Evolutionary conservation across 2,113 vertebrate species (phyloP).

Genomic region (Philantomba maxwellii): DNA sequence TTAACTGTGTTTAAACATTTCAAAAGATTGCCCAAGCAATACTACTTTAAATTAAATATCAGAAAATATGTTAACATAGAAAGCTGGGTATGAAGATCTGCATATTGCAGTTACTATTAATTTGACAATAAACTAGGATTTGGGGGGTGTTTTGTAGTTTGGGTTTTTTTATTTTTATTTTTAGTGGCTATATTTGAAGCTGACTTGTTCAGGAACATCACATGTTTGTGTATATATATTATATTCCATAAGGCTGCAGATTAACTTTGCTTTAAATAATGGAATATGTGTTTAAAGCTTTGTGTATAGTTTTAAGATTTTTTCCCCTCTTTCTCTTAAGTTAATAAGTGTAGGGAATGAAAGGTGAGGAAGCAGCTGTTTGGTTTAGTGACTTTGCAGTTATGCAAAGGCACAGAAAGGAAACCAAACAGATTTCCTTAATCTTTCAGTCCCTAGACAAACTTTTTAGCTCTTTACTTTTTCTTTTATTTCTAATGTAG

Average conservation of each 20-base stretch:
- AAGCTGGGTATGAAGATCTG: constrained; percentile 75
- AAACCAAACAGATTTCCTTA: constrained; percentile 91
- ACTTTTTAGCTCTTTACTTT: constrained; percentile 82
- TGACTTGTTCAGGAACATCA: constrained; percentile 78
- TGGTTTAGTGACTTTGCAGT: constrained; percentile 90
- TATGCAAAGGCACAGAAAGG: constrained; percentile 85
- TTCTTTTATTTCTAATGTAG: constrained; percentile 85
- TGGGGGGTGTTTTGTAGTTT: constrained; percentile 53
- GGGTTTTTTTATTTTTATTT: constrained; percentile 67
- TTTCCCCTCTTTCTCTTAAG: constrained; percentile 82
- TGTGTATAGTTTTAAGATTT: constrained; percentile 89
- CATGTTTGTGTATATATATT: constrained; percentile 80
- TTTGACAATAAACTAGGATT: constrained; percentile 71
- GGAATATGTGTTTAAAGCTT: constrained; percentile 89
- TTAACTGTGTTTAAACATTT: constrained; percentile 84
- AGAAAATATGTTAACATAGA: constrained; percentile 76
- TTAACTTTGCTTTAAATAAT: constrained; percentile 91
- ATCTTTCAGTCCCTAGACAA: constrained; percentile 92
- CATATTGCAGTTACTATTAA: constrained; percentile 78
- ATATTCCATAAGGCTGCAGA: constrained; percentile 99
- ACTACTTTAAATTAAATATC: constrained; percentile 78
- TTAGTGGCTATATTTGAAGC: constrained; percentile 77
- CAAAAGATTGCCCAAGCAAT: constrained; percentile 84
- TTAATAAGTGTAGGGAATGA: constrained; percentile 88
- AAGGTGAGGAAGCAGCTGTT: constrained; percentile 91